Evolutionary conservation across 1,140 invertebrate species (phyloP), one percentile per base, ranked within the genome.

Genomic region (Ceratoteleas bidentatus): DNA sequence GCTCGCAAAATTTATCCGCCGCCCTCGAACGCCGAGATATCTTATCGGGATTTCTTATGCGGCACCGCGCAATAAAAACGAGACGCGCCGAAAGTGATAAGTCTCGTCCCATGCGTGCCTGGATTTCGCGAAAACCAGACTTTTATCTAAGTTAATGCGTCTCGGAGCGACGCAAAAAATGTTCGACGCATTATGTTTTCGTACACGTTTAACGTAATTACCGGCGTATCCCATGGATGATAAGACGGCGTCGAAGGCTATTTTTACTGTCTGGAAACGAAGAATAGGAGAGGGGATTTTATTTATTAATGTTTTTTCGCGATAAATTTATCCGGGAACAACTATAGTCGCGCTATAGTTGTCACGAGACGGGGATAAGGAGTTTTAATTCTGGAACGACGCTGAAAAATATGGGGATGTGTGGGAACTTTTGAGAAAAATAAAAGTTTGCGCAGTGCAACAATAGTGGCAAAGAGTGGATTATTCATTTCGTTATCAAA

Each of bases 21-120:
- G 57, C 75, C 32, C 58, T 65, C 66, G 38, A 70, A 62, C 52
- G 65, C n/a, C n/a, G 34, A 9, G 75, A 78, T 78, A 78, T 78
- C 75, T 78, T 78, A 78, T 78, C 75, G 70, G 40, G 75, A 72
- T 72, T 78, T 78, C 66, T 70, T 78, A 53, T 64, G 58, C 58
- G 58, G 50, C 36, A n/a, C n/a, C n/a, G n/a, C 15, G 75, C 60
- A 78, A 78, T 72, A 78, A 78, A 72, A 78, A 78, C 75, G 66
- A 78, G 66, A 72, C 76, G 58, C 76, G 76, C 76, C 68, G 32
- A 68, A 73, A 79, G 76, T 79, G 76, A 79, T 79, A 79, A 79
- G 60, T 79, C 68, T 79, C 68, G 76, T 79, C 68, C 61, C 65
- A 66, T 79, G 76, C 76, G 76, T 79, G 76, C 57, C 43, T 64